These are phyloP conservation scores for Formica selysi DNA, from an alignment of 1,140 invertebrate species.

Conservation along the genomic window DNA sequence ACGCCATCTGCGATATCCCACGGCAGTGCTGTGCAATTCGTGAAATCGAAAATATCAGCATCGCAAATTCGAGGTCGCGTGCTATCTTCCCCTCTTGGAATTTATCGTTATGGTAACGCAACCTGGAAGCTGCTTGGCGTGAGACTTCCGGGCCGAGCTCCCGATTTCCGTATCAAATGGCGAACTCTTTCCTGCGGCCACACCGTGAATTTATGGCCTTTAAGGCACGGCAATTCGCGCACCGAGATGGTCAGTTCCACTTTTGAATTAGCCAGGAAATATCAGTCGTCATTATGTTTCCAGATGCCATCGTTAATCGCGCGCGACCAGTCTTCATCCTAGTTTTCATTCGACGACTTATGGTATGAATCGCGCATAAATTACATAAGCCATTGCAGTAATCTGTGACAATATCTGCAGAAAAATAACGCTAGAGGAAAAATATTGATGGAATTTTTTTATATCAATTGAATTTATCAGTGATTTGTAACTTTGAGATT, in stretches of 20 bases:
- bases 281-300: constrained; percentile 23
- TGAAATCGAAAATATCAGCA: constrained; percentile 76
- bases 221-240: constrained; percentile 24
- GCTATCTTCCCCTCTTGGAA: constrained; percentile 73
- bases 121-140: constrained; percentile 79
- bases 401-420: neutral
- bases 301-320: constrained; percentile 1
- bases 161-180: constrained; percentile 82
- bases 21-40: constrained; percentile 75
- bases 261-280: constrained; percentile 51
- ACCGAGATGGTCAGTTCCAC: constrained; percentile 28
- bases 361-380: neutral
- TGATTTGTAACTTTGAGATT: neutral
- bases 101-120: constrained; percentile 83
- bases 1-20: constrained; percentile 65
- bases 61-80: constrained; percentile 58
- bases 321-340: neutral
- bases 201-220: constrained; percentile 72
- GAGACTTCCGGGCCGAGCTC: constrained; percentile 78
- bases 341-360: neutral
- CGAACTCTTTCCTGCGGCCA: constrained; percentile 76
- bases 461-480: neutral
- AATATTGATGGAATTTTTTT: neutral
- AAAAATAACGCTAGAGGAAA: neutral
- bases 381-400: neutral